phyloP scores from a whole-genome alignment of 2,888 invertebrate genomes.

The Gastracanthus pulcherrimus region DNA sequence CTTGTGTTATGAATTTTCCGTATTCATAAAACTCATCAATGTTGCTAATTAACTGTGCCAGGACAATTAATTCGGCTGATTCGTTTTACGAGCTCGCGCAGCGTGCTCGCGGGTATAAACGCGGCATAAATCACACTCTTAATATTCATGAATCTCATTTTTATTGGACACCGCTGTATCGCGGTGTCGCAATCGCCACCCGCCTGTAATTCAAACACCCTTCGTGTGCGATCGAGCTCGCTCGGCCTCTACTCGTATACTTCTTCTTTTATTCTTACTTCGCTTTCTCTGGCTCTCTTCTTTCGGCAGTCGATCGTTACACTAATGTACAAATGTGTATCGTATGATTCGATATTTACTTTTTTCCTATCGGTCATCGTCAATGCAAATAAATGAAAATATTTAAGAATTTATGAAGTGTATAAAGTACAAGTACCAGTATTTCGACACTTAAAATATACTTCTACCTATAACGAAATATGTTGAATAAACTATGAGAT shows the following conservation, averaged over 20 bases:
- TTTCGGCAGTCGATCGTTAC: background rate
- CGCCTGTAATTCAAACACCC: constrained; percentile 24
- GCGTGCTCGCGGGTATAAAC: too few species aligned
- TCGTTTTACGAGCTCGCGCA: constrained; percentile 26
- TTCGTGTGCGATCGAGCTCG: constrained; percentile 29
- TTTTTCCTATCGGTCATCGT: background rate
- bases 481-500: too few species aligned
- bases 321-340: too few species aligned
- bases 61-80: constrained; percentile 43
- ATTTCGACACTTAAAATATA: too few species aligned
- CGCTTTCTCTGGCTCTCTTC: background rate
- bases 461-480: too few species aligned
- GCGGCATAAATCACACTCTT: constrained; percentile 32
- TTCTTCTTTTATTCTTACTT: background rate
- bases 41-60: constrained; percentile 14
- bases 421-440: too few species aligned
- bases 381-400: background rate
- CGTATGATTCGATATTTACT: too few species aligned
- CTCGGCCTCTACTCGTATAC: background rate
- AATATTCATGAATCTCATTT: constrained; percentile 42
- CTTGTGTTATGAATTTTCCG: too few species aligned
- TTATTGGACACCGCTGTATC: constrained; percentile 27
- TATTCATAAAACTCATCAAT: constrained; percentile 20
- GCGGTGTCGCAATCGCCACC: constrained; percentile 26
- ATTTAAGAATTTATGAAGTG: too few species aligned